phyloP scores from a whole-genome alignment of 2,797 vertebrate species.

The Phrynocephalus forsythii region DNA sequence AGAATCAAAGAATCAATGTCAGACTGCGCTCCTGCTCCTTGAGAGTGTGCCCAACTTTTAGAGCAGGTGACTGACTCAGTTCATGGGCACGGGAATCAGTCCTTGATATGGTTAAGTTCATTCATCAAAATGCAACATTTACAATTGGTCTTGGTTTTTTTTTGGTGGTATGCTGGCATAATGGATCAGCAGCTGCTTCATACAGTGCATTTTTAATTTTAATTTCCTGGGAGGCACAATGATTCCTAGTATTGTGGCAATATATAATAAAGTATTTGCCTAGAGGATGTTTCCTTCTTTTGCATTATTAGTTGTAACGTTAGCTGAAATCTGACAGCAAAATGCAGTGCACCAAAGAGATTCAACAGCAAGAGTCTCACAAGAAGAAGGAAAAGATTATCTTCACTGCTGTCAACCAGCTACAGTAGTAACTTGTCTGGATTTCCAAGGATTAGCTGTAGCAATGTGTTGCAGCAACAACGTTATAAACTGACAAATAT shows the following conservation, averaged over 20 bases:
- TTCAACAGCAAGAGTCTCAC: not conserved
- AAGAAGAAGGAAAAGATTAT: not conserved
- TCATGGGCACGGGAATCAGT: too few species aligned
- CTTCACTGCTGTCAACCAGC: constrained; percentile 17
- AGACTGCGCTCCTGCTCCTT: too few species aligned
- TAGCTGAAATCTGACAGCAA: not conserved
- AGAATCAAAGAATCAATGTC: too few species aligned
- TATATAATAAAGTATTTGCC: not conserved
- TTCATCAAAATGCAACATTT: not conserved
- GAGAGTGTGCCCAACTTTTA: too few species aligned
- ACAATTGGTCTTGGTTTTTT: not conserved
- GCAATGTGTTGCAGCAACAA: too few species aligned
- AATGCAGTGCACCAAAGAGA: not conserved
- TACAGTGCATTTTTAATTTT: not conserved
- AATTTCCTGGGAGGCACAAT: not conserved
- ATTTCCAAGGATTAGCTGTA: too few species aligned
- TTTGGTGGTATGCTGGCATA: too few species aligned
- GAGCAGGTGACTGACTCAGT: too few species aligned
- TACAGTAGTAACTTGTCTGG: not conserved
- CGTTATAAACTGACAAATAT: too few species aligned
- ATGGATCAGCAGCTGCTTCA: too few species aligned
- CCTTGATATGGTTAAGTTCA: not conserved
- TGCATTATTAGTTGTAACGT: not conserved
- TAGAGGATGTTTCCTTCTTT: not conserved
- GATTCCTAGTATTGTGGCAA: rapidly evolving